Base-by-base conservation (phyloP, 2,888 invertebrate genomes). In the Cartodere bifasciata region DNA sequence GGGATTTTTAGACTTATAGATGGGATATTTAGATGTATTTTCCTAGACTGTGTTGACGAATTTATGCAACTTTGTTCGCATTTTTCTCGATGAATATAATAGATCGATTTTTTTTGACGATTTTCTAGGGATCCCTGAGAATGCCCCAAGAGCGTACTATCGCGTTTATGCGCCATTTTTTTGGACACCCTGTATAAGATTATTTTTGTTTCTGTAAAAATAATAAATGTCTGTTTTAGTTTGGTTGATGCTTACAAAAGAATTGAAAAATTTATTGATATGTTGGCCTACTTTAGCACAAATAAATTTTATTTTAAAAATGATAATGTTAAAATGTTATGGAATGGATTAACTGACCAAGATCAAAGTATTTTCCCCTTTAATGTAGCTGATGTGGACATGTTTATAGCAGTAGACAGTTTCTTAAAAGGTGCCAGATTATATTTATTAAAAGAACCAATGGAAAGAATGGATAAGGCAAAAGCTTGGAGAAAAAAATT, bases 221-320 rank as follows among this genome's bases (percentile, higher is more conserved):
- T n/a, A n/a, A n/a, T n/a, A n/a, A n/a, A n/a, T n/a, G 39, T 36
- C 23, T 23, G 31, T 50, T 50, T 44, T 23, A 65, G 88, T 83
- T 72, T 88, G 69, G 60, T 82, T 40, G 77, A 76, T 47, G 70
- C 80, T 31, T 88, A 88, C 56, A 67, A 66, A 33, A 86, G 84
- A 54, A 72, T 91, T 31, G 80, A 87, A 55, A 78, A 75, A 52
- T 80, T 86, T 41, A 67, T 77, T 2, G 65, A 69, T 1, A 74
- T 80, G 0, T 56, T 91, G 16, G 66, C 75, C 1, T 86, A 82
- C 53, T 92, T 92, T 60, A 71, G 74, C 35, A 75, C 72, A 11
- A 62, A 69, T n/a, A 28, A 70, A 76, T 34, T 88, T 88, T 70
- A 52, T 52, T 85, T 84, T 53, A 63, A 68, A 28, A 77, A 76